Evolutionary conservation across 2,797 vertebrate species (phyloP).

Genomic region (Gallinago nigripennis): DNA sequence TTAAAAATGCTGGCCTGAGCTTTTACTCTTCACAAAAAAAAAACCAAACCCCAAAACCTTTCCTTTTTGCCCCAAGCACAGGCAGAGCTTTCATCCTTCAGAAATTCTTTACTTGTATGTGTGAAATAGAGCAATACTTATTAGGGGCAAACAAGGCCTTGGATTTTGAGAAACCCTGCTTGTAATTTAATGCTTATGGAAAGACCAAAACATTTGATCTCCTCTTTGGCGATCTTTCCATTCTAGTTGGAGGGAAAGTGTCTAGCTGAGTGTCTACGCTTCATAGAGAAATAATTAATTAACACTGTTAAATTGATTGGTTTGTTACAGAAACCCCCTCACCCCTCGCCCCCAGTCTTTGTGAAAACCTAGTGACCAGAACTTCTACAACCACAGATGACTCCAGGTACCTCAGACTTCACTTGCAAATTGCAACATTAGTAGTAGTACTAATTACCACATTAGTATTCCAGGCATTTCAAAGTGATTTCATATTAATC

Average conservation of each 20-base stretch:
- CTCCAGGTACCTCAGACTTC: neutral
- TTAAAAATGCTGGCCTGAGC: neutral
- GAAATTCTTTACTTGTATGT: neutral
- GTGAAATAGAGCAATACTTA: neutral
- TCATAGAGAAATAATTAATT: neutral
- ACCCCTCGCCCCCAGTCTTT: neutral
- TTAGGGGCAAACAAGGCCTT: neutral
- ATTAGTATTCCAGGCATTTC: neutral
- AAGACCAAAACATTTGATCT: neutral
- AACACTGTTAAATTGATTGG: neutral
- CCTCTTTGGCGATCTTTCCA: neutral
- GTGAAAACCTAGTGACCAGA: neutral
- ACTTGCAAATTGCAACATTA: neutral
- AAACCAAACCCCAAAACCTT: neutral
- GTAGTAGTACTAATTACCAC: neutral
- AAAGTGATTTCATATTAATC: neutral
- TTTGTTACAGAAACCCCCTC: fast-evolving
- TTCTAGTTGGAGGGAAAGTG: neutral
- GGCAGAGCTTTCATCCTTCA: neutral
- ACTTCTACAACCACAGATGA: neutral
- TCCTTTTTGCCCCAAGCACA: neutral
- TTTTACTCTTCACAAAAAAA: neutral
- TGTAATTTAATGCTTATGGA: neutral
- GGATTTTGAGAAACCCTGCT: neutral
- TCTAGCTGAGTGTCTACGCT: neutral